phyloP scores from a whole-genome alignment of 2,797 vertebrate species.

The Myotis daubentonii region DNA sequence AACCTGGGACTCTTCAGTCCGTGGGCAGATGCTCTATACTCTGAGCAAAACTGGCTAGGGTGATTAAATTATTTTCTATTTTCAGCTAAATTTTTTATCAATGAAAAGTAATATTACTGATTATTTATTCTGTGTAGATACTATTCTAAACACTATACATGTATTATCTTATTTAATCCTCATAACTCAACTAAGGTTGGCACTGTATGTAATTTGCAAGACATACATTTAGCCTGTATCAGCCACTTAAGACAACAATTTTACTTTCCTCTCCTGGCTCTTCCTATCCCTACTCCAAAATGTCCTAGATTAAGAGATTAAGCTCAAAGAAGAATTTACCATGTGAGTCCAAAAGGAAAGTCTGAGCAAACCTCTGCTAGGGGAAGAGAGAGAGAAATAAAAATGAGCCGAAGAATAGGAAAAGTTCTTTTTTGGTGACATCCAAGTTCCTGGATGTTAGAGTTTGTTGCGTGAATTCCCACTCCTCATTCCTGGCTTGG shows the following conservation, averaged over 20 bases:
- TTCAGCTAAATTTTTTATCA: background rate
- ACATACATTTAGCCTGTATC: background rate
- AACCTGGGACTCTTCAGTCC: no score
- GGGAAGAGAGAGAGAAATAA: background rate
- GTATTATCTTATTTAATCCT: background rate
- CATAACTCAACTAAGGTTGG: background rate
- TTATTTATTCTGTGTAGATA: background rate
- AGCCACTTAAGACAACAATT: background rate
- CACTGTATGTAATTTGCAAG: background rate
- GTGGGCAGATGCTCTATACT: no score
- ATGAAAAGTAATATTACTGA: conserved; percentile 6
- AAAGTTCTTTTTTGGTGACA: background rate
- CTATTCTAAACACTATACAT: background rate
- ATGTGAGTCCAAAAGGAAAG: background rate
- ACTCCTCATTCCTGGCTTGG: background rate
- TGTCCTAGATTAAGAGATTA: background rate
- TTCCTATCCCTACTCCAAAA: background rate
- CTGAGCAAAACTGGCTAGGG: no score
- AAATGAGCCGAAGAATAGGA: background rate
- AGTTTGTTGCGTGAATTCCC: background rate
- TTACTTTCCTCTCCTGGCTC: background rate
- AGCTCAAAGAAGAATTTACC: background rate
- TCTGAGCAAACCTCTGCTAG: background rate
- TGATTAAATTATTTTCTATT: background rate
- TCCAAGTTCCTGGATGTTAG: background rate